Evolutionary conservation across 2,113 vertebrate species (phyloP).

Genomic region (Paradisaea rubra): DNA sequence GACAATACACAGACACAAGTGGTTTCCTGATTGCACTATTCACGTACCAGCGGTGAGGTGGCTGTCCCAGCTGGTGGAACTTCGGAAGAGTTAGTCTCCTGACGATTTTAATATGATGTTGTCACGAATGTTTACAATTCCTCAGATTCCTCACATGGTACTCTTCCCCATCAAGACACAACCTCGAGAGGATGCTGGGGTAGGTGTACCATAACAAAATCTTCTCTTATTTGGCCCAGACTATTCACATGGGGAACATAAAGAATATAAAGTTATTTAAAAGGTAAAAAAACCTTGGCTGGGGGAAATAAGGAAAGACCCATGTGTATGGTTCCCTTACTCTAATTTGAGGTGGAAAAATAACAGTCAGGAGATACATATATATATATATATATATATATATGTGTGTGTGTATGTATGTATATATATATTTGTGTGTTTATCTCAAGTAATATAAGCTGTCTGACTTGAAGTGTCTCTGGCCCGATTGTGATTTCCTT

Average conservation of each 20-base stretch:
- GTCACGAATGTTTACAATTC: neutral
- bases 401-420: neutral
- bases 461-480: neutral
- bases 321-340: neutral
- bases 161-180: neutral
- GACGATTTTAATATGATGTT: neutral
- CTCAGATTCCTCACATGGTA: neutral
- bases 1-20: constrained; percentile 47
- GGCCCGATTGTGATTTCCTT: neutral
- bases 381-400: fast-evolving
- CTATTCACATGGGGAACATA: neutral
- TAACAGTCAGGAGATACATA: neutral
- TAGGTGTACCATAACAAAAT: neutral
- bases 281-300: neutral
- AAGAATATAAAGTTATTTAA: neutral
- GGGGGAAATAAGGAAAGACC: neutral
- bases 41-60: neutral
- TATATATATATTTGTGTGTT: neutral
- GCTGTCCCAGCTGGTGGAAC: neutral
- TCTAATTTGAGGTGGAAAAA: neutral
- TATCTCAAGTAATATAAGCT: neutral
- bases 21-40: constrained; percentile 43
- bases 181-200: neutral
- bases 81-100: neutral
- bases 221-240: neutral